A percentile compares a stretch with the other conserved stretches of the same genome.
Conservation (phyloP, 1,140 invertebrate species). For the Lepidostoma basale region DNA sequence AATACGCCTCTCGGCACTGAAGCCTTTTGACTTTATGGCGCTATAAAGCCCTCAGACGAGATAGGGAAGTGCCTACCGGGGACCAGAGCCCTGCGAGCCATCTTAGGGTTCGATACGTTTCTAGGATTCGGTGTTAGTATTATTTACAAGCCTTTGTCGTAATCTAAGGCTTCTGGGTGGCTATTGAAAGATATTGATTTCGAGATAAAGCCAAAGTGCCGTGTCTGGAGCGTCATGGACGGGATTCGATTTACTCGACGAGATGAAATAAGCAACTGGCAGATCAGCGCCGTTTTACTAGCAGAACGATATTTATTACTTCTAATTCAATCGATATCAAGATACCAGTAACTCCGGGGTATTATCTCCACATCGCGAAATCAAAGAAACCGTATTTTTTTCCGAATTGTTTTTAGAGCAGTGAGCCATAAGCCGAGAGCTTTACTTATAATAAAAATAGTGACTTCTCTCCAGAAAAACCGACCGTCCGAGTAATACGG, state of each 20-base stretch:
- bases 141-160: conserved; percentile 33
- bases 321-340: conserved; percentile 5
- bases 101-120: background rate
- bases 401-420: no score
- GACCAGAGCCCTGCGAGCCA: background rate
- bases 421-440: no score
- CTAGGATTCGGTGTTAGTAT: conserved; percentile 28
- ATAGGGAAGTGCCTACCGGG: background rate
- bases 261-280: conserved; percentile 25
- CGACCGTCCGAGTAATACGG: no score
- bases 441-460: no score
- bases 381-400: no score
- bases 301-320: conserved; percentile 3
- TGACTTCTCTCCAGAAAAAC: no score
- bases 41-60: conserved; percentile 28
- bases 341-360: background rate
- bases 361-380: background rate
- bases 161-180: conserved; percentile 18
- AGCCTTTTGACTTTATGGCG: conserved; percentile 10
- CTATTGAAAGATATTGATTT: conserved; percentile 29
- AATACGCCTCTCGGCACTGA: conserved; percentile 12
- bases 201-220: conserved; percentile 15
- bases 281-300: conserved; percentile 9
- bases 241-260: conserved; percentile 22
- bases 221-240: background rate